Base-by-base conservation (phyloP, 1,140 invertebrate species). In the Onthophagus taurus region DNA sequence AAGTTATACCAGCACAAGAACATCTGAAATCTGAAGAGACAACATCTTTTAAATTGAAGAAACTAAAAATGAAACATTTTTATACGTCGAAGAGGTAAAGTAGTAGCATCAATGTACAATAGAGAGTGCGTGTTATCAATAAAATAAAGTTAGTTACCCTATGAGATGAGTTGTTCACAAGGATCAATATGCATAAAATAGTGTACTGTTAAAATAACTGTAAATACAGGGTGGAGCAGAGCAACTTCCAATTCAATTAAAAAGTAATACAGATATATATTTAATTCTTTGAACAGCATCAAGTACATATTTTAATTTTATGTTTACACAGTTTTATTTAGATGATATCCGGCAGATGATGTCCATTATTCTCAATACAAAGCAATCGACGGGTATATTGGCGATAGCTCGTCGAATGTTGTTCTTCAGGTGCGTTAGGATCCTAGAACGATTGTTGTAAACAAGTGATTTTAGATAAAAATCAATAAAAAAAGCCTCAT, bases 201-300 rank as follows among this genome's bases (percentile, higher is more conserved):
- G n/a, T n/a, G n/a, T n/a, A n/a, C n/a, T n/a, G n/a, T n/a, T n/a
- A n/a, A n/a, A n/a, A n/a, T n/a, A n/a, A n/a, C n/a, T n/a, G n/a
- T n/a, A 26, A 26, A 33, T 33, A 33, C 31, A 33, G 14, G n/a
- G 31, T 33, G 31, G 31, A 16, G n/a, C 31, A 33, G 31, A 33
- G n/a, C 31, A 26, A 26, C n/a, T 33, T 33, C 1, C 31, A 33
- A 33, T 33, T 8, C 31, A n/a, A 33, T 33, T 11, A 33, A 33
- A 33, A 13, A 33, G 13, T 11, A 33, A n/a, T n/a, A n/a, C n/a
- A n/a, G n/a, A 33, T 3, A 13, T 13, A 33, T 2, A 33, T 33
- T 33, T 33, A 33, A 33, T 3, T 2, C 31, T 33, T 33, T 8
- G 31, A 33, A 8, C n/a, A n/a, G n/a, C 31, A 33, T 33, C 31